Conservation (phyloP, 1,140 invertebrate genomes). For the Coenobita brevimanus region DNA sequence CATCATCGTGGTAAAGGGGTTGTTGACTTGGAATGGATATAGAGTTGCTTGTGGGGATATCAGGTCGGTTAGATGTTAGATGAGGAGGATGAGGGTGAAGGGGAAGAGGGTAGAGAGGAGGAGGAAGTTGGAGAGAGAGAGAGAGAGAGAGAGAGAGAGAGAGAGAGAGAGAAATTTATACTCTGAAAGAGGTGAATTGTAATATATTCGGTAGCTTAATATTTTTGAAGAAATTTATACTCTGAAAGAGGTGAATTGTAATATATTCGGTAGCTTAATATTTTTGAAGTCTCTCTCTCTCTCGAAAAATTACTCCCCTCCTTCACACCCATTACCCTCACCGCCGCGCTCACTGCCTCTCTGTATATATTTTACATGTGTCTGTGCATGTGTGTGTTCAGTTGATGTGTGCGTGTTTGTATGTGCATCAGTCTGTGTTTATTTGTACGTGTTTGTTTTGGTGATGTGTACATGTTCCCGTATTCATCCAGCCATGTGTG, state of each 20-base stretch:
- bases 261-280: no score
- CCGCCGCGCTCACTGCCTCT: no score
- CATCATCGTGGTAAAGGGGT: not conserved
- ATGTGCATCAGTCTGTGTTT: not conserved
- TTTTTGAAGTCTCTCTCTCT: no score
- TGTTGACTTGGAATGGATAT: not conserved
- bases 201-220: not conserved
- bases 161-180: not conserved
- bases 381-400: not conserved
- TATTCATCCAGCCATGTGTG: slow-evolving; percentile 21
- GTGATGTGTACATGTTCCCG: not conserved
- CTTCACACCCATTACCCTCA: no score
- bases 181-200: not conserved
- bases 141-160: not conserved
- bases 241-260: no score
- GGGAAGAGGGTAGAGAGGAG: no score
- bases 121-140: not conserved
- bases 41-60: no score
- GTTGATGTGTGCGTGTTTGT: not conserved
- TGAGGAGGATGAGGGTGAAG: not conserved
- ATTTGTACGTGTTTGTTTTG: not conserved
- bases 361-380: no score
- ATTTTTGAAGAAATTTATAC: not conserved
- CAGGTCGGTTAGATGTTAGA: not conserved
- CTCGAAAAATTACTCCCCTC: no score